A percentile compares a stretch with the other conserved stretches of the same genome.
phyloP scores from a whole-genome alignment of 2,797 vertebrate genomes.

The Channallabes apus region DNA sequence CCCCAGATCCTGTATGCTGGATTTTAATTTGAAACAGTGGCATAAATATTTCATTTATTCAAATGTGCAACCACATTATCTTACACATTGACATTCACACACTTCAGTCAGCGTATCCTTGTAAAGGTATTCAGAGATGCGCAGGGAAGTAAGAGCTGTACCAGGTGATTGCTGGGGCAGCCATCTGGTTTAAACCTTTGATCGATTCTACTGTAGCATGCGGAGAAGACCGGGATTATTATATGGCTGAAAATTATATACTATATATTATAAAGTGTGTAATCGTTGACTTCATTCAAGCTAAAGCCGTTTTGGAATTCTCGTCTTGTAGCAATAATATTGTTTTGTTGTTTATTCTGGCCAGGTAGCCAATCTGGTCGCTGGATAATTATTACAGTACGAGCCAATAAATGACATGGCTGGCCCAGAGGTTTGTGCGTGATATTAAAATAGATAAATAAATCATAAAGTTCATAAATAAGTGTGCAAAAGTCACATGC shows the following conservation, averaged over 20 bases:
- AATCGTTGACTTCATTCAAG: background rate
- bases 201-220: background rate
- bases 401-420: background rate
- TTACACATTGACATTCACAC: conserved; percentile 9
- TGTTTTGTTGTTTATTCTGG: background rate
- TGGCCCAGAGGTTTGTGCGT: background rate
- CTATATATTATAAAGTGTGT: background rate
- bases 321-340: background rate
- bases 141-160: background rate
- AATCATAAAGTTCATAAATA: background rate
- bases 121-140: background rate
- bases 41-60: conserved; percentile 75
- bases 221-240: background rate
- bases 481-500: background rate
- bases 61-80: conserved; percentile 62
- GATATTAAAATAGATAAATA: background rate
- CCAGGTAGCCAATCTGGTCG: background rate
- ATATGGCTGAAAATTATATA: background rate
- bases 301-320: background rate
- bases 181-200: background rate
- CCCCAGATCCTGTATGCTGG: conserved; percentile 43
- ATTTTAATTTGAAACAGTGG: conserved; percentile 68
- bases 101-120: background rate
- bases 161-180: background rate
- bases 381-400: background rate